Base-by-base conservation (phyloP, 2,888 invertebrate species). In the Buathra laborator region DNA sequence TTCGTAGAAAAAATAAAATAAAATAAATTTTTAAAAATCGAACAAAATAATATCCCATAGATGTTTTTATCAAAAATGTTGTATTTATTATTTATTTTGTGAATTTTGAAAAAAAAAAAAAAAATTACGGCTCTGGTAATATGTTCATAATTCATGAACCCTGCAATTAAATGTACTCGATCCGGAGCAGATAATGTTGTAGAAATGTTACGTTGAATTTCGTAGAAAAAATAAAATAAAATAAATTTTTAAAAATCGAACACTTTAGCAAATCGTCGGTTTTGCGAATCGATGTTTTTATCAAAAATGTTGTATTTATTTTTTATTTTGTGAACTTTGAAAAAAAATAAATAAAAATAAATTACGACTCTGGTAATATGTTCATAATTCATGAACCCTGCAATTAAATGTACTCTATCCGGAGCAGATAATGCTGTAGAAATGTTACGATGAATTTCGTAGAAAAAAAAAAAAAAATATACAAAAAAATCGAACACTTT, bases 141-240 rank as follows among this genome's bases (percentile, higher is more conserved):
- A n/a, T n/a, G n/a, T n/a, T n/a, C n/a, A n/a, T n/a, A n/a, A n/a
- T n/a, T n/a, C n/a, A n/a, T n/a, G n/a, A n/a, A n/a, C n/a, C n/a
- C n/a, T n/a, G n/a, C n/a, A n/a, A n/a, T n/a, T n/a, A n/a, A n/a
- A n/a, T n/a, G n/a, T n/a, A n/a, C n/a, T n/a, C n/a, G n/a, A n/a
- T n/a, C n/a, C n/a, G n/a, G n/a, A n/a, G n/a, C n/a, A n/a, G n/a
- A n/a, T n/a, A 64, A 53, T n/a, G 32, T 32, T 48, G 7, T 10
- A n/a, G n/a, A n/a, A n/a, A n/a, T n/a, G 29, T 56, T 66, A 51
- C 68, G 37, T 64, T 12, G 64, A 74, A 7, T 24, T 24, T 24
- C 2, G 24, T 24, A 24, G 2, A 24, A 24, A 24, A 24, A 24
- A 24, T 1, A 24, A 24, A 24, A 24, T n/a, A n/a, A n/a, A n/a